Conservation (phyloP, 2,888 invertebrate genomes). For the Anodontia alba region DNA sequence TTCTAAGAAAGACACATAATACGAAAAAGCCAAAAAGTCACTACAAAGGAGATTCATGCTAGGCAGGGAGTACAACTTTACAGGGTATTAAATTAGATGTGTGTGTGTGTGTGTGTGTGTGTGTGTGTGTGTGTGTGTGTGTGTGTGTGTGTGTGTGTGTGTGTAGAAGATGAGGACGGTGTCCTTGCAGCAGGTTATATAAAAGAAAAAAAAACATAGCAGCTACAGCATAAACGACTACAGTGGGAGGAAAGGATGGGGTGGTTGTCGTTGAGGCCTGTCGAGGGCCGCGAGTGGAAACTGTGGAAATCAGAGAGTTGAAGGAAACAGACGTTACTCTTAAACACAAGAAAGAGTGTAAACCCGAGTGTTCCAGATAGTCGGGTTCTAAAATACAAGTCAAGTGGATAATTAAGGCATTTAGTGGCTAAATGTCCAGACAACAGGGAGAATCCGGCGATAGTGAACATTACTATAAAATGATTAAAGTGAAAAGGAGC, state of each 20-base stretch:
- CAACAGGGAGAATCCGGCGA: conserved; percentile 42
- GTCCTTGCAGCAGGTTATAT: neutral
- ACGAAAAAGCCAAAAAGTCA: neutral
- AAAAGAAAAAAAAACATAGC: neutral
- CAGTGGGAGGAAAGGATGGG: neutral
- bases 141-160: too few relatives aligned
- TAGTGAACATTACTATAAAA: conserved; percentile 29
- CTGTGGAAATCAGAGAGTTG: neutral
- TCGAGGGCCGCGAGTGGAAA: neutral
- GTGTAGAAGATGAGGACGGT: too few relatives aligned
- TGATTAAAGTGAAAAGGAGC: conserved; percentile 32
- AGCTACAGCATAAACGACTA: too few relatives aligned
- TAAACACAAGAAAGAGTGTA: neutral
- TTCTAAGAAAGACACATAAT: conserved; percentile 23
- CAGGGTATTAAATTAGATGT: too few relatives aligned
- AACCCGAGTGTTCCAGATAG: conserved; percentile 42
- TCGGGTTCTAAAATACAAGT: conserved; percentile 29
- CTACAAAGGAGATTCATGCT: neutral
- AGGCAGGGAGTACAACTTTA: too few relatives aligned
- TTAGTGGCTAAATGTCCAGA: conserved; percentile 33
- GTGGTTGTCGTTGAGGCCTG: neutral
- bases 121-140: too few relatives aligned
- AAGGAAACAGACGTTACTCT: too few relatives aligned
- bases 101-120: too few relatives aligned
- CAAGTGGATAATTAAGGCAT: conserved; percentile 51